A percentile compares a stretch with the other conserved stretches of the same genome.
phyloP scores from a whole-genome alignment of 2,113 vertebrate genomes.

The Odontesthes bonariensis region DNA sequence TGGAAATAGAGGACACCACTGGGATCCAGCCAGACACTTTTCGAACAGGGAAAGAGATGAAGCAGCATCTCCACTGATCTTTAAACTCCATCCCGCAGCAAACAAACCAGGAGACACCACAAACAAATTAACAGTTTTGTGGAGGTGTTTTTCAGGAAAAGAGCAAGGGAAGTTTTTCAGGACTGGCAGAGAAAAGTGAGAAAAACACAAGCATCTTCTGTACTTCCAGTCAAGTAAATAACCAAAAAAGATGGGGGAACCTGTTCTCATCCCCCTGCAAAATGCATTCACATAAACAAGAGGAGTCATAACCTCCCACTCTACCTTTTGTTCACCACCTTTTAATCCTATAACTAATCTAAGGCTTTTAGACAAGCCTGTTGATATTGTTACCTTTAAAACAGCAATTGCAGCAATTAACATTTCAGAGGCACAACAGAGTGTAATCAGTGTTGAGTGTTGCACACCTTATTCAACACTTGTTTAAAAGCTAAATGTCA shows the following conservation, averaged over 20 bases:
- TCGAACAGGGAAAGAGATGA: constrained; percentile 1
- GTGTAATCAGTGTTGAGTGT: constrained; percentile 16
- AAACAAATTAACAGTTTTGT: constrained; percentile 6
- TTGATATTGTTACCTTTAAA: constrained; percentile 9
- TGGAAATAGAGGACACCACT: constrained; percentile 44
- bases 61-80: not conserved
- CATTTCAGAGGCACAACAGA: constrained; percentile 15
- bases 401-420: not conserved
- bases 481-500: constrained; percentile 26
- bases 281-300: constrained; percentile 9
- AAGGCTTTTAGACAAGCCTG: constrained; percentile 11
- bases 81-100: constrained; percentile 7
- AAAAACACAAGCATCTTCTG: not conserved
- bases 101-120: constrained; percentile 25
- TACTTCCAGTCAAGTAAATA: not conserved
- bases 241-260: not conserved
- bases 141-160: not conserved
- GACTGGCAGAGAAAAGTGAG: constrained; percentile 17
- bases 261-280: not conserved
- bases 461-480: not conserved
- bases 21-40: constrained; percentile 19
- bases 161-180: constrained; percentile 19
- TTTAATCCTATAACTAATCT: not conserved
- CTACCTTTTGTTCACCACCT: constrained; percentile 29
- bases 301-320: not conserved